A percentile compares a stretch with the other conserved stretches of the same genome.
Conservation (phyloP, 1,140 invertebrate species). For the Drosophila sturtevanti region DNA sequence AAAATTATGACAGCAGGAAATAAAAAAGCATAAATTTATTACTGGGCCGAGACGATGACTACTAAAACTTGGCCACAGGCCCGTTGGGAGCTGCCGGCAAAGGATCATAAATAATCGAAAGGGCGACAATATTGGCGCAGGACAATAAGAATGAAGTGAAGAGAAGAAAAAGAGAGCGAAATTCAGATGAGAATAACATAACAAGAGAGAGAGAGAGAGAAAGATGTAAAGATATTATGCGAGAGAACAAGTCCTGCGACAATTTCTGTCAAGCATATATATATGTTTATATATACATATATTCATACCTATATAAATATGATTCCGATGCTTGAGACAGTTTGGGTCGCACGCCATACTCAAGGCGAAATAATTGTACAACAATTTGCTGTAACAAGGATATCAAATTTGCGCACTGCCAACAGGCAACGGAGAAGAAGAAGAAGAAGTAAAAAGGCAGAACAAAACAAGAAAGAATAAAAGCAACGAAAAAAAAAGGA, state of each 20-base stretch:
- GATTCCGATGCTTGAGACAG: slow-evolving; percentile 41
- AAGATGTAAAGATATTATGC: neutral
- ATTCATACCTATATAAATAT: slow-evolving; percentile 46
- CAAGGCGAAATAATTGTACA: slow-evolving; percentile 73
- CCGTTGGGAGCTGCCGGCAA: slow-evolving; percentile 67
- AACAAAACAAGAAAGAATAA: neutral
- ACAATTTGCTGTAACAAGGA: slow-evolving; percentile 79
- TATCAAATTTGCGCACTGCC: slow-evolving; percentile 74
- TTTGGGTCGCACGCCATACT: slow-evolving; percentile 27
- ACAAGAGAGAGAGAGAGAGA: neutral
- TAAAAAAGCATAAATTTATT: slow-evolving; percentile 82
- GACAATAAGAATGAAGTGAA: slow-evolving; percentile 42
- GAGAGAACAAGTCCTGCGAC: too few species aligned
- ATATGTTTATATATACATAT: too few species aligned
- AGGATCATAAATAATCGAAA: slow-evolving; percentile 81
- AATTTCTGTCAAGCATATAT: neutral
- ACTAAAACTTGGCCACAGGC: slow-evolving; percentile 81
- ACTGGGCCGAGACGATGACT: slow-evolving; percentile 75
- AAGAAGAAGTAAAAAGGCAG: neutral
- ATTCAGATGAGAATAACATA: neutral
- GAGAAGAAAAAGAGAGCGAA: neutral
- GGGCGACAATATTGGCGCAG: slow-evolving; percentile 77
- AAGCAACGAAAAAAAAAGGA: slow-evolving; percentile 68
- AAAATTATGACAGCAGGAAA: slow-evolving; percentile 82
- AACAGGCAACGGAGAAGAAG: slow-evolving; percentile 1